Evolutionary conservation across 2,797 vertebrate genomes (phyloP).

Genomic region (Coccyzus lansbergi): DNA sequence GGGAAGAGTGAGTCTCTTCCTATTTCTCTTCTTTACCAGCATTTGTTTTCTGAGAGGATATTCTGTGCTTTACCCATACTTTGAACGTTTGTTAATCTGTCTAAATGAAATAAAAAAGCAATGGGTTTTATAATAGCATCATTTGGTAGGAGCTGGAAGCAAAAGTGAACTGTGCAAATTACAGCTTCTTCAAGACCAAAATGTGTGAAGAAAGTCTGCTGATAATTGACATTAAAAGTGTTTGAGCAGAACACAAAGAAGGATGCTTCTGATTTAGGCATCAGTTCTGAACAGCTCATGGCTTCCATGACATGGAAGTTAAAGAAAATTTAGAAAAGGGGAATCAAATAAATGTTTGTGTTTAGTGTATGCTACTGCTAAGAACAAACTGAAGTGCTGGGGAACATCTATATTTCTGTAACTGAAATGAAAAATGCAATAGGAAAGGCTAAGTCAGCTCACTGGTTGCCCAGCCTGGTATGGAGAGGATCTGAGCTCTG

Average conservation of each 20-base stretch:
- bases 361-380: neutral
- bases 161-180: slow-evolving; percentile 6
- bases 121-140: neutral
- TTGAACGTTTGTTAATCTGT: neutral
- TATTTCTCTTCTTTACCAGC: neutral
- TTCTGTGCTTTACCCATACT: neutral
- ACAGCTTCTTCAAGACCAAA: neutral
- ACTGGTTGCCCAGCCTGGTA: neutral
- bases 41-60: neutral
- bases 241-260: neutral
- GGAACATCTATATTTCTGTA: neutral
- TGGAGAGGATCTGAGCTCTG: neutral
- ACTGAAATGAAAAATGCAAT: neutral
- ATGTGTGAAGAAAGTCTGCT: neutral
- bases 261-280: neutral
- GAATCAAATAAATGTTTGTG: neutral
- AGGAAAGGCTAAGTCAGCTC: neutral
- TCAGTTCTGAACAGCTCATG: neutral
- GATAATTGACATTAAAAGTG: neutral
- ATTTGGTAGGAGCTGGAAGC: neutral
- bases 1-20: neutral
- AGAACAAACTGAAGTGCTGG: neutral
- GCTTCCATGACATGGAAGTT: neutral
- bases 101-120: neutral
- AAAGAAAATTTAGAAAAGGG: neutral